Percentiles rank a stretch among this genome's conserved stretches.
These are phyloP conservation scores for Ichneumoninae sp. DNA, from an alignment of 2,888 invertebrate genomes.

Conservation along the genomic window DNA sequence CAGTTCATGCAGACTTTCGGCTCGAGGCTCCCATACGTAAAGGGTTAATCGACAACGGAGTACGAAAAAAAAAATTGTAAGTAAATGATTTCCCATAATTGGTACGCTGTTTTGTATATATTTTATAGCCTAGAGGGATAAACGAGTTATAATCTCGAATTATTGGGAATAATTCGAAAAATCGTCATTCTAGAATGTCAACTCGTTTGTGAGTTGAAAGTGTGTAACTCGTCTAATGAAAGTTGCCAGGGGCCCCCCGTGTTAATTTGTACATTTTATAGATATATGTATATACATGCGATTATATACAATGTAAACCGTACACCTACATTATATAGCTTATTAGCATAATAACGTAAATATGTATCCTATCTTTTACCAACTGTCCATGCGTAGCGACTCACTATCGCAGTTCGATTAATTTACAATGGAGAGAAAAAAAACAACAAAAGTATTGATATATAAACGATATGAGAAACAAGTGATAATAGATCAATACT, in stretches of 20 bases:
- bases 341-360: constrained; percentile 24
- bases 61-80: neutral
- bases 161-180: constrained; percentile 18
- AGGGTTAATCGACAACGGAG: neutral
- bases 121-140: constrained; percentile 17
- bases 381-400: constrained; percentile 38
- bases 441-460: constrained; percentile 32
- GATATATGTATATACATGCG: constrained; percentile 52
- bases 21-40: neutral
- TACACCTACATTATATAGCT: constrained; percentile 46
- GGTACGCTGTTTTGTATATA: constrained; percentile 57
- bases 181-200: constrained; percentile 14
- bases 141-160: constrained; percentile 17
- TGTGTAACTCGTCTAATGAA: constrained; percentile 24
- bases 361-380: constrained; percentile 56
- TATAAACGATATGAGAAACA: constrained; percentile 17
- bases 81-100: constrained; percentile 13
- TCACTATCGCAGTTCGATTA: constrained; percentile 35
- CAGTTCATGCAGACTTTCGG: too few relatives aligned
- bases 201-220: constrained; percentile 9
- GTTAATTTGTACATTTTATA: constrained; percentile 70
- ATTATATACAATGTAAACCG: constrained; percentile 20
- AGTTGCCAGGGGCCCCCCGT: constrained; percentile 35
- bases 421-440: constrained; percentile 29
- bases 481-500: constrained; percentile 67